Evolutionary conservation across 2,888 invertebrate species (phyloP), one percentile per base, ranked within the genome.

Genomic region (Eristalinus aeneus): DNA sequence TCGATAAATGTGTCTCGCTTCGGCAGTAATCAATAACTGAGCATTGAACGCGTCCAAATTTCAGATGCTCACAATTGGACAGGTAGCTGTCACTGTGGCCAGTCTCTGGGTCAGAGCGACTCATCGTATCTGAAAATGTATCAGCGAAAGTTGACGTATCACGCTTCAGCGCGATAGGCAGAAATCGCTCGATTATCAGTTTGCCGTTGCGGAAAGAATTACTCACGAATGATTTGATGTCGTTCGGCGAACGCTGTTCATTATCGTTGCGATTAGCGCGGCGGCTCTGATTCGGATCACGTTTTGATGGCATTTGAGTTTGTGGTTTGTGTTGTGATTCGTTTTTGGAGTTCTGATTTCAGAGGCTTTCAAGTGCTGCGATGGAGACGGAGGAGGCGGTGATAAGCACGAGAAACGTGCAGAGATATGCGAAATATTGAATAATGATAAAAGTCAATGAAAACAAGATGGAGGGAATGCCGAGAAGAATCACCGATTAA

Each of bases 371-470:
- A 10, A 23, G 56, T 56, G n/a, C 39, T 39, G 46, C 60, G 71
- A 46, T 60, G 71, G 39, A 6, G 39, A 6, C n/a, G 34, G 53
- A 12, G 11, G 10, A 12, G 31, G 11, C 61, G 58, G 6, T 54
- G 76, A 76, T 76, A 69, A 76, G 76, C 76, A 69, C 69, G 76
- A 69, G 63, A 20, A 54, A 76, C 53, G 27, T 61, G 22, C 12
- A 12, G 54, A 76, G 20, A n/a, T n/a, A n/a, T n/a, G n/a, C n/a
- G n/a, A n/a, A n/a, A n/a, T n/a, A n/a, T n/a, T n/a, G n/a, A n/a
- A n/a, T n/a, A n/a, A n/a, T n/a, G n/a, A n/a, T n/a, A n/a, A n/a
- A n/a, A n/a, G n/a, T n/a, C n/a, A n/a, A n/a, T n/a, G n/a, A n/a
- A n/a, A n/a, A n/a, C n/a, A n/a, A n/a, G n/a, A n/a, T n/a, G n/a